These are phyloP conservation scores for Cremastinae sp. DNA, from an alignment of 2,888 invertebrate species.

Conservation along the genomic window DNA sequence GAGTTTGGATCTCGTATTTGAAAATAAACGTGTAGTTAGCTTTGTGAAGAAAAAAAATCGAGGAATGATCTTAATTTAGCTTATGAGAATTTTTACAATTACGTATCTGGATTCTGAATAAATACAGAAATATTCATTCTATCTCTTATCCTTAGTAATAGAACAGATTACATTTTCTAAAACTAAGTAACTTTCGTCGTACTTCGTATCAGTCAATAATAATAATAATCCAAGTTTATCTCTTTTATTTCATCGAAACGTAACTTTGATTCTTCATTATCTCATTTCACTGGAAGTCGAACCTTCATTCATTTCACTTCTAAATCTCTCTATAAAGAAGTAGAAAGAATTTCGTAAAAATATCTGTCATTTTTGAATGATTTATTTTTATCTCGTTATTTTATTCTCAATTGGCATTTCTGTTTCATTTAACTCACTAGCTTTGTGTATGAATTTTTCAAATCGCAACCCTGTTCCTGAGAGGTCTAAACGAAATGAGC, in stretches of 20 bases:
- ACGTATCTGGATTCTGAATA: constrained; percentile 42
- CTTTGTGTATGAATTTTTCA: neutral
- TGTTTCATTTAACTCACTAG: constrained; percentile 7
- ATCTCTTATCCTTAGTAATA: constrained; percentile 11
- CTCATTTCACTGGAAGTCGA: constrained; percentile 30
- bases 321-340: neutral
- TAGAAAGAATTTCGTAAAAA: constrained; percentile 42
- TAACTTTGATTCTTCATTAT: constrained; percentile 29
- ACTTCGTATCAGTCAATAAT: constrained; percentile 42
- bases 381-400: constrained; percentile 5
- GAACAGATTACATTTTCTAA: constrained; percentile 19
- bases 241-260: neutral
- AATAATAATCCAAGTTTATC: neutral
- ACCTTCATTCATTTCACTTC: constrained; percentile 3
- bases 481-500: neutral
- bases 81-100: constrained; percentile 32
- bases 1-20: too few relatives aligned
- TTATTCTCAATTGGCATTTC: constrained; percentile 36
- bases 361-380: constrained; percentile 17
- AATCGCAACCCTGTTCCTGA: neutral
- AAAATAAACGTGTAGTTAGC: too few relatives aligned
- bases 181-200: constrained; percentile 47
- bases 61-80: constrained; percentile 12
- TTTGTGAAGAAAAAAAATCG: neutral
- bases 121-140: constrained; percentile 40